phyloP scores from a whole-genome alignment of 2,113 vertebrate species.

The Neotoma lepida region DNA sequence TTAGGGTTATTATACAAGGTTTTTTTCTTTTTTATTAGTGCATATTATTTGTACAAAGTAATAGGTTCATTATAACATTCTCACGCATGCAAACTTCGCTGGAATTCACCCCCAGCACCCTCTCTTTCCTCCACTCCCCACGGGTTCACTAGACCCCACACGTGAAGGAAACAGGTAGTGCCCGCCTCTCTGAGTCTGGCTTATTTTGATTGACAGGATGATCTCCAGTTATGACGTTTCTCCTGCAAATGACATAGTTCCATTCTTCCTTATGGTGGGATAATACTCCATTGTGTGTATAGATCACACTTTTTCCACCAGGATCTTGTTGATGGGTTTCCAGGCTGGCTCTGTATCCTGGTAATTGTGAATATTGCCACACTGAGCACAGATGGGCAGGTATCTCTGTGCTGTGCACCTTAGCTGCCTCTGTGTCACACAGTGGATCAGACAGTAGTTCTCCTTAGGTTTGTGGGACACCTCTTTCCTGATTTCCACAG shows the following conservation, averaged over 20 bases:
- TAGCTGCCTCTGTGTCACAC: neutral
- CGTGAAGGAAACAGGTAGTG: neutral
- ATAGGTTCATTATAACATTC: neutral
- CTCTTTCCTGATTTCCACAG: neutral
- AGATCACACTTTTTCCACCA: neutral
- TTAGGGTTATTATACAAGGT: neutral
- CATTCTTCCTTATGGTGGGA: neutral
- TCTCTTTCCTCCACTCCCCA: neutral
- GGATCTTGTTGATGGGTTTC: neutral
- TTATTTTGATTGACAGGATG: neutral
- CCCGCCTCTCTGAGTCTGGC: neutral
- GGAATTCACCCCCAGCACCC: too few species aligned
- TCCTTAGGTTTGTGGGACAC: too few species aligned
- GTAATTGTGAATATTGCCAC: neutral
- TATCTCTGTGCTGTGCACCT: neutral
- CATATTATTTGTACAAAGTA: neutral
- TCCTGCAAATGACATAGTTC: neutral
- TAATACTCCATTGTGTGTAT: too few species aligned
- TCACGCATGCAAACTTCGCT: neutral
- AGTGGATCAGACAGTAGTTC: neutral
- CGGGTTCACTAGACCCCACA: neutral
- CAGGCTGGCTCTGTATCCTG: neutral
- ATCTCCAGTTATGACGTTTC: neutral
- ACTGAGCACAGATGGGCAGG: neutral
- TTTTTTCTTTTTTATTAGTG: neutral